Evolutionary conservation across 2,113 vertebrate genomes (phyloP), one percentile per base, ranked within the genome.

Genomic region (Uropsilus gracilis): DNA sequence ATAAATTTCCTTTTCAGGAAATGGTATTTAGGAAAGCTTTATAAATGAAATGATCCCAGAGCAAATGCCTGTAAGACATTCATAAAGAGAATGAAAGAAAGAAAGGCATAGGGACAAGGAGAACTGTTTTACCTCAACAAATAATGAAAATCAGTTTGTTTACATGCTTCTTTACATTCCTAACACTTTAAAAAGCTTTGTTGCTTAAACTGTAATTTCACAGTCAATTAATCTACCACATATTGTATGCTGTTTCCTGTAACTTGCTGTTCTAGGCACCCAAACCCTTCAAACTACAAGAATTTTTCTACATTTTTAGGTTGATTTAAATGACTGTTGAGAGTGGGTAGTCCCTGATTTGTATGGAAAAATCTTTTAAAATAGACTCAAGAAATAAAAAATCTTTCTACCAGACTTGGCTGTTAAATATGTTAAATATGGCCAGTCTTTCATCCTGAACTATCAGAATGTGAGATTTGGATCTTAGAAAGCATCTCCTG

Each of bases 141-240:
- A 90, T 85, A 97, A 96, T 93, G 89, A 96, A 97, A 96, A 61
- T 44, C 59, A 55, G 71, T 89, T 96, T 97, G 94, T 92, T 96
- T 96, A 91, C 46, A 93, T 76, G 77, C 77, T 86, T 82, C 89
- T 97, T 95, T 93, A 94, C n/a, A 92, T 89, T 89, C 61, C 82
- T 95, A 94, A 96, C 53, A 66, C 80, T 96, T 96, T 89, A 73
- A 97, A 95, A 61, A 80, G 69, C 96, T 96, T 87, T 89, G 91
- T 86, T 91, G 77, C 94, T 97, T 97, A 95, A 95, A 94, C 86
- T 88, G 71, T 96, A 97, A 97, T 96, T 97, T 97, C 95, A 97
- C 90, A 97, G 96, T 94, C 96, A 98, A 95, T 97, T 97, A 97
- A 95, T 96, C 71, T 91, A 97, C 91, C 59, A 44, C 24, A 50